Conservation (phyloP, 2,797 vertebrate species). For the Phylloscopus collybita region DNA sequence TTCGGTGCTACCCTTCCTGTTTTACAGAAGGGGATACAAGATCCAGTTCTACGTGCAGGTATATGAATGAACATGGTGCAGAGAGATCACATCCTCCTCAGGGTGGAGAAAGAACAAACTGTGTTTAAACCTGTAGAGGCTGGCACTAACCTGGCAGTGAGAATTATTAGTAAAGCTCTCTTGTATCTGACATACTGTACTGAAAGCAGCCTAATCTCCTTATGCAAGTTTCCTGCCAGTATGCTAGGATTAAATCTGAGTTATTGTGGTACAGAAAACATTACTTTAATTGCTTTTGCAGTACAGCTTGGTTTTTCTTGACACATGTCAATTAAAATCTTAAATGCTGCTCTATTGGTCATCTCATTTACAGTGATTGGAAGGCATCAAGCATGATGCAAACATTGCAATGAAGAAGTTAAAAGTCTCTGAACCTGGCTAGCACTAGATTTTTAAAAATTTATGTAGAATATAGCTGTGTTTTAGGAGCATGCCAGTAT, state of each 20-base stretch:
- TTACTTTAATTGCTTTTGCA: not conserved
- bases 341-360: not conserved
- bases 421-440: not conserved
- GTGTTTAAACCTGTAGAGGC: not conserved
- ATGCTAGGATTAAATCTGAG: slow-evolving; percentile 12
- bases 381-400: not conserved
- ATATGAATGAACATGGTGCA: not conserved
- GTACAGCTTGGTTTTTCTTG: not conserved
- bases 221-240: not conserved
- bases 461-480: not conserved
- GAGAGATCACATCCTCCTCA: not conserved
- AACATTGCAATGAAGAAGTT: not conserved
- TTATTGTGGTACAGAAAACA: slow-evolving; percentile 22
- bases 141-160: not conserved
- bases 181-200: not conserved
- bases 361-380: not conserved
- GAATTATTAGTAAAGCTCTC: not conserved
- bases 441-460: not conserved
- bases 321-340: not conserved
- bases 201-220: slow-evolving; percentile 17
- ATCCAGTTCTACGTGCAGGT: not conserved
- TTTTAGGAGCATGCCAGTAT: not conserved
- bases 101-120: not conserved
- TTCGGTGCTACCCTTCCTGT: not conserved
- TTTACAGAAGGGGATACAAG: not conserved